phyloP scores from a whole-genome alignment of 2,888 invertebrate genomes.

The Thymelicus lineola region DNA sequence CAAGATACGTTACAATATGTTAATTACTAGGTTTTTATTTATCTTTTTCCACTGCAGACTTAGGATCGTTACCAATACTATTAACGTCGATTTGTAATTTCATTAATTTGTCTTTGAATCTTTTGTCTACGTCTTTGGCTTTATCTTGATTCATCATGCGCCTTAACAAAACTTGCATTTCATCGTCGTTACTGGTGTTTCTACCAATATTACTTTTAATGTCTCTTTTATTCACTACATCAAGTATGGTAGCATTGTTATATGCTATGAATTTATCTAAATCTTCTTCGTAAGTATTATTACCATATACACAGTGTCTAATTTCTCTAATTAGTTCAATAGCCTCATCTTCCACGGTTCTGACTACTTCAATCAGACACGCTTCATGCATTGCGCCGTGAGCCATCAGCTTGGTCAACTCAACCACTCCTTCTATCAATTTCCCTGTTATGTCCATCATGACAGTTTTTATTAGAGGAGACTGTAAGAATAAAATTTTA shows the following conservation, averaged over 20 bases:
- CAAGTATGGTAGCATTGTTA: constrained; percentile 72
- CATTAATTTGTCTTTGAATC: constrained; percentile 57
- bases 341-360: constrained; percentile 72
- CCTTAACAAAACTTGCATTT: constrained; percentile 60
- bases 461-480: constrained; percentile 69
- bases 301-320: constrained; percentile 58
- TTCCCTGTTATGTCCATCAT: constrained; percentile 77
- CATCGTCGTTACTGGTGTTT: constrained; percentile 48
- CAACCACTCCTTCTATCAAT: constrained; percentile 70
- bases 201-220: constrained; percentile 36
- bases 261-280: constrained; percentile 54
- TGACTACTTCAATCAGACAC: constrained; percentile 77
- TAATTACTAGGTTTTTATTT: constrained; percentile 21
- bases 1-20: too few species aligned
- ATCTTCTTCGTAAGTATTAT: constrained; percentile 51
- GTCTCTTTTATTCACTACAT: constrained; percentile 45
- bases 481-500: constrained; percentile 57
- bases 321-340: constrained; percentile 57
- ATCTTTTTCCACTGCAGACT: constrained; percentile 39
- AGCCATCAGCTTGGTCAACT: constrained; percentile 74
- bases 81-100: constrained; percentile 55
- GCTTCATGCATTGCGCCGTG: constrained; percentile 83
- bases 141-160: constrained; percentile 60
- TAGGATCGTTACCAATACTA: constrained; percentile 51
- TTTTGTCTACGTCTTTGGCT: constrained; percentile 51